A percentile compares a stretch with the other conserved stretches of the same genome.
Conservation (phyloP, 2,113 vertebrate species). For the Campylomormyrus tamandua region DNA sequence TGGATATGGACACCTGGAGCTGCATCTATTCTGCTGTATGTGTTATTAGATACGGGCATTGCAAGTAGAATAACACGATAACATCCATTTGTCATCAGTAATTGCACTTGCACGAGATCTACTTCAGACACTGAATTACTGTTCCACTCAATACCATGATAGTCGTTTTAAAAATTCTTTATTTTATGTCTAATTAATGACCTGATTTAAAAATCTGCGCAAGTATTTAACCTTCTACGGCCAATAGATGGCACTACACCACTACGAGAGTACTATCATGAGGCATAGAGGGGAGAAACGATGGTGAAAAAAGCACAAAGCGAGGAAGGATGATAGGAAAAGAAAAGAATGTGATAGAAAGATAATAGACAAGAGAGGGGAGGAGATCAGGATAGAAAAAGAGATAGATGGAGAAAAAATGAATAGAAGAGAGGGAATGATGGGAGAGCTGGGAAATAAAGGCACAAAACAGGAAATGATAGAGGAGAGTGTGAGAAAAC, state of each 20-base stretch:
- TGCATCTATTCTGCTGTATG: background rate
- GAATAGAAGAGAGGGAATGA: background rate
- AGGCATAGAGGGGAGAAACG: background rate
- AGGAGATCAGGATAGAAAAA: background rate
- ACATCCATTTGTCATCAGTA: background rate
- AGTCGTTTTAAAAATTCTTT: background rate
- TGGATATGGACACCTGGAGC: background rate
- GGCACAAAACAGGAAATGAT: background rate
- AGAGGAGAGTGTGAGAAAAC: background rate
- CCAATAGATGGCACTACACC: conserved; percentile 53
- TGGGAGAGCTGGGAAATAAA: background rate
- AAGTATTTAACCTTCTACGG: background rate
- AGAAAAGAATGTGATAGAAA: background rate
- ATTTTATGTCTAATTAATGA: background rate
- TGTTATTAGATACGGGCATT: background rate
- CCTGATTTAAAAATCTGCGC: background rate
- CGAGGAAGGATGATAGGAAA: background rate
- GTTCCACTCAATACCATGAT: background rate
- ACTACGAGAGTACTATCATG: background rate
- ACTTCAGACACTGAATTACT: background rate
- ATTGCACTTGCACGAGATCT: background rate
- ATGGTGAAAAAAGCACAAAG: background rate
- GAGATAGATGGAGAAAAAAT: background rate
- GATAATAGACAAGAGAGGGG: background rate
- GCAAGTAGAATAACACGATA: background rate